Conservation (phyloP, 2,888 invertebrate species). For the Lasiommata megera region DNA sequence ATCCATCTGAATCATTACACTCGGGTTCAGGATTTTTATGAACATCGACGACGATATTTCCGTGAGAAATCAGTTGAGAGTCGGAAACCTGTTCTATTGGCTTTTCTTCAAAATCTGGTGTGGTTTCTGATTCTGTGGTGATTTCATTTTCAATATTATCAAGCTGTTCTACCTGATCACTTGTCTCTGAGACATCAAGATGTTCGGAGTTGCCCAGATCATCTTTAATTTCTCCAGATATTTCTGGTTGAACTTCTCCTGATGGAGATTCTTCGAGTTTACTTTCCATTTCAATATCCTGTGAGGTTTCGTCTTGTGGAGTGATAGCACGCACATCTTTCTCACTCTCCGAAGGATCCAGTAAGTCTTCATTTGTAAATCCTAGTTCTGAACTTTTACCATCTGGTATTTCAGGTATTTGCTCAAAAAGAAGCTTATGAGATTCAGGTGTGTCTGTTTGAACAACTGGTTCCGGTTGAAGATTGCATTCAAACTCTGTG, state of each 20-base stretch:
- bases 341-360: constrained; percentile 64
- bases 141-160: constrained; percentile 23
- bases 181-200: constrained; percentile 19
- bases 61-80: constrained; percentile 29
- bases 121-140: constrained; percentile 17
- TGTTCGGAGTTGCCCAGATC: constrained; percentile 12
- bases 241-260: constrained; percentile 38
- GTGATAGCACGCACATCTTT: constrained; percentile 52
- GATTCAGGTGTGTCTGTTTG: constrained; percentile 77
- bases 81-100: constrained; percentile 7
- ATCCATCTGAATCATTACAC: constrained; percentile 14
- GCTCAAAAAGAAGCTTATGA: constrained; percentile 74
- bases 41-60: constrained; percentile 43
- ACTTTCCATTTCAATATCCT: constrained; percentile 62
- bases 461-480: constrained; percentile 52
- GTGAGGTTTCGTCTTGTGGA: constrained; percentile 61
- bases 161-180: constrained; percentile 12
- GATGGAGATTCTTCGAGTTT: constrained; percentile 55
- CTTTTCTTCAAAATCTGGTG: constrained; percentile 18
- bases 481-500: constrained; percentile 58
- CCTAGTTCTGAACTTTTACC: constrained; percentile 75
- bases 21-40: constrained; percentile 40
- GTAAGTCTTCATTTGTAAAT: constrained; percentile 62
- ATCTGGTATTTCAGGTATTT: constrained; percentile 76
- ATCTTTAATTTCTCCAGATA: constrained; percentile 22